A percentile compares a stretch with the other conserved stretches of the same genome.
Conservation (phyloP, 2,888 invertebrate genomes). For the Cerastoderma edule region DNA sequence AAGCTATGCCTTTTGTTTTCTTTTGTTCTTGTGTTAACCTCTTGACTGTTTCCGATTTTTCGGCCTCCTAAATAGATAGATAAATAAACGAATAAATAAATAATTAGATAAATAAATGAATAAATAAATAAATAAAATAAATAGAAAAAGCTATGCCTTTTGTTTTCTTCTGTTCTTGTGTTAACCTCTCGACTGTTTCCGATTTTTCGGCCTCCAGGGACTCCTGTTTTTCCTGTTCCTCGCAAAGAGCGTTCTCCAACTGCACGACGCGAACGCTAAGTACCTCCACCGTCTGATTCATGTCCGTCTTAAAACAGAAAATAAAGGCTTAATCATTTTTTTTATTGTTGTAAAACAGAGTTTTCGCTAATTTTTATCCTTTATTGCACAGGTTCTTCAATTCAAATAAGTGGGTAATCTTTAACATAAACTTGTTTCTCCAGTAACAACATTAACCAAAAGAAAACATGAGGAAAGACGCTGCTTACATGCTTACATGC, state of each 20-base stretch:
- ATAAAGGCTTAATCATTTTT: too few species aligned
- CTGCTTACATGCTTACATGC: too few species aligned
- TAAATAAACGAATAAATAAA: too few species aligned
- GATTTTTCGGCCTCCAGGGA: conserved; percentile 64
- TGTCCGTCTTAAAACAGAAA: conserved; percentile 60
- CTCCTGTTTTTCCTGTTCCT: conserved; percentile 71
- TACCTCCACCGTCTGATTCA: conserved; percentile 75
- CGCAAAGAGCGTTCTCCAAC: conserved; percentile 72
- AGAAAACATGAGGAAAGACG: too few species aligned
- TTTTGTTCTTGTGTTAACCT: conserved; percentile 39
- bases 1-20: conserved; percentile 50
- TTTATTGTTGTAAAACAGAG: too few species aligned
- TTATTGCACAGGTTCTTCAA: too few species aligned
- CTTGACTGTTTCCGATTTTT: conserved; percentile 48
- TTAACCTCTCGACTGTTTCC: conserved; percentile 42
- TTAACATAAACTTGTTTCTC: too few species aligned
- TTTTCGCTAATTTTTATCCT: too few species aligned
- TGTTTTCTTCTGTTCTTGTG: conserved; percentile 36
- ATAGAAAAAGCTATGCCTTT: conserved; percentile 57
- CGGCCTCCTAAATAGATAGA: conserved; percentile 64
- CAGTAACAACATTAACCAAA: too few species aligned
- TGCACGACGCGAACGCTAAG: conserved; percentile 73
- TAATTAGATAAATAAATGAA: too few species aligned
- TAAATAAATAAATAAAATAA: background rate
- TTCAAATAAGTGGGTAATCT: too few species aligned